Base-by-base conservation (phyloP, 2,113 vertebrate genomes). In the Plecturocebus donacophilus region DNA sequence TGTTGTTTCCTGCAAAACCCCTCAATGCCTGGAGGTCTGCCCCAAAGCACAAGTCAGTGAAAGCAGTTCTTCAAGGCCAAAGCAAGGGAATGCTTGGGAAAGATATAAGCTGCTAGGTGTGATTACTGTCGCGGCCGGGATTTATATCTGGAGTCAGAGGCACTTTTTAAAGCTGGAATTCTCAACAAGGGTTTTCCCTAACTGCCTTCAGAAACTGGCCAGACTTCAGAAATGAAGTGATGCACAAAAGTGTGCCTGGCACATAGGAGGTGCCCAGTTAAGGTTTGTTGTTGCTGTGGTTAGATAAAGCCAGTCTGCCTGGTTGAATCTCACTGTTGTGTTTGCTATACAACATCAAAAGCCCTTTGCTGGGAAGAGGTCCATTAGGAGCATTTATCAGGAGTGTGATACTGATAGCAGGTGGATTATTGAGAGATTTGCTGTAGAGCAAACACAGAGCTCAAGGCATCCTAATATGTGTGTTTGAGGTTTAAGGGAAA, bases 281-380 rank as follows among this genome's bases (percentile, higher is more conserved):
- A 23, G n/a, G 58, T 54, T 19, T 45, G 12, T 11, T 8, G 21
- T 30, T 38, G 71, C 35, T 56, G n/a, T 35, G 17, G 27, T 19
- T 45, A 27, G 11, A 81, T 42, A 30, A 54, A 52, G 47, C 71
- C 58, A 35, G 16, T 17, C 23, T 35, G 45, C 10, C 58, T 4
- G 6, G 32, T 1, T 13, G 42, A 85, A 47, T 12, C 20, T 25
- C 88, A 40, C 40, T 30, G 52, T 6, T 0, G 0, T 27, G 47
- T 40, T 90, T 87, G 42, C 64, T 86, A 3, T 5, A 1, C 5
- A 49, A 45, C 52, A 12, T 49, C 27, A 11, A 35, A 96, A n/a
- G 49, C 32, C 68, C 49, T 64, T 91, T 52, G 64, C 42, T 54
- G 71, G 71, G 32, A 47, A 45, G 30, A 54, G 47, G 68, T 56